Base-by-base conservation (phyloP, 2,113 vertebrate species). In the Oryzias curvinotus region DNA sequence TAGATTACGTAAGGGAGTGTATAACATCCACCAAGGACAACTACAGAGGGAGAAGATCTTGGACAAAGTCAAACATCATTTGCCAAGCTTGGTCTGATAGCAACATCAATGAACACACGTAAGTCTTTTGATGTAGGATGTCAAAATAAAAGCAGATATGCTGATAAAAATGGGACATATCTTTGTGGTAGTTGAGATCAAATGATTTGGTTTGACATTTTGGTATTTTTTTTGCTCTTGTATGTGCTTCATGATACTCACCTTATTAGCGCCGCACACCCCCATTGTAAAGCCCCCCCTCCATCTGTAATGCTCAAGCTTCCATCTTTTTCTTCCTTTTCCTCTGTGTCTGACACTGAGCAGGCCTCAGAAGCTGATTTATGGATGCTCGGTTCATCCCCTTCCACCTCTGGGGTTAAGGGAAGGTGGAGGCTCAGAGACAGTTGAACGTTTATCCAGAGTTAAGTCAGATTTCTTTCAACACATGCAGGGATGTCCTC, bases 101-200 rank as follows among this genome's bases (percentile, higher is more conserved):
- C 86, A 95, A 94, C 77, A 96, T 97, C 73, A 96, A 98, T 15
- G 96, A 98, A 57, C 97, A 98, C 92, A 96, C 92, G 96, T 98
- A 93, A 95, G 93, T 89, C 8, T 23, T 62, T 26, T 25, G 21
- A 23, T 23, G 21, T 23, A 23, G 21, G 21, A 23, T 45, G 25
- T 52, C 23, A 52, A 36, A 36, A 36, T 36, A 36, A 36, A 36
- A 36, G 10, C 36, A 36, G 36, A 36, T 36, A 36, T 12, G 36
- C 36, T 36, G 36, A 13, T 12, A 7, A 5, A 5, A 5, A 28
- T 28, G 26, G 26, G 5, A 36, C 36, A 36, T 36, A 36, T 36
- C 36, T 12, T 36, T 36, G 36, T 36, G 36, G 36, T 36, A 36
- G 36, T 3, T 8, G 36, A 28, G 26, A 28, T 28, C 26, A 28